These are phyloP conservation scores for Mungos mungo DNA, from an alignment of 2,113 vertebrate species.

Conservation along the genomic window DNA sequence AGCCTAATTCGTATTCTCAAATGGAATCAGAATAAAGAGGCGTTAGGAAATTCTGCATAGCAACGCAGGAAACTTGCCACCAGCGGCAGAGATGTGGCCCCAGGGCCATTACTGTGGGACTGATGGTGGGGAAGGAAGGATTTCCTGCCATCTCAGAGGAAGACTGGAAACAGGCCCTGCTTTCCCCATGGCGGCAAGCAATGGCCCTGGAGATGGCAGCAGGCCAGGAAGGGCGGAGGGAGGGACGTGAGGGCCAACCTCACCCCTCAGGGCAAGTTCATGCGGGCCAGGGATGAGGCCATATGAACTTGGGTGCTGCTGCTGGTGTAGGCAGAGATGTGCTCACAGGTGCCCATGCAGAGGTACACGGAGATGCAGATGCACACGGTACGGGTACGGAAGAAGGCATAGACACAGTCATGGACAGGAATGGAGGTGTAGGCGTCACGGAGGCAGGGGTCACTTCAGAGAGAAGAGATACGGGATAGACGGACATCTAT, in stretches of 20 bases:
- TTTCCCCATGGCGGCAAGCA: background rate
- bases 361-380: accelerated
- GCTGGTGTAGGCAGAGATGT: accelerated
- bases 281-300: background rate
- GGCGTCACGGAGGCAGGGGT: accelerated
- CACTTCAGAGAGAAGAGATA: accelerated
- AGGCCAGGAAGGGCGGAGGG: background rate
- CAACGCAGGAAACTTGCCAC: accelerated
- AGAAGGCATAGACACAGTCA: accelerated
- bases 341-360: accelerated
- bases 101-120: background rate
- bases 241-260: background rate
- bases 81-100: background rate
- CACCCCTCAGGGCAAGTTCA: accelerated
- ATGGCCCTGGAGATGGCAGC: background rate
- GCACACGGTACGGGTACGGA: accelerated
- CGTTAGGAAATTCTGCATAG: accelerated
- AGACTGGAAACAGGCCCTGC: background rate
- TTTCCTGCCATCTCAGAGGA: background rate
- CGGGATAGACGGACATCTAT: accelerated
- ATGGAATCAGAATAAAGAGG: background rate
- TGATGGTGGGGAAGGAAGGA: background rate
- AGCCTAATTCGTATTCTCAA: background rate
- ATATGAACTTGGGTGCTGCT: accelerated
- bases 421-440: accelerated